Evolutionary conservation across 2,113 vertebrate genomes (phyloP), one percentile per base, ranked within the genome.

Genomic region (Neotoma lepida): DNA sequence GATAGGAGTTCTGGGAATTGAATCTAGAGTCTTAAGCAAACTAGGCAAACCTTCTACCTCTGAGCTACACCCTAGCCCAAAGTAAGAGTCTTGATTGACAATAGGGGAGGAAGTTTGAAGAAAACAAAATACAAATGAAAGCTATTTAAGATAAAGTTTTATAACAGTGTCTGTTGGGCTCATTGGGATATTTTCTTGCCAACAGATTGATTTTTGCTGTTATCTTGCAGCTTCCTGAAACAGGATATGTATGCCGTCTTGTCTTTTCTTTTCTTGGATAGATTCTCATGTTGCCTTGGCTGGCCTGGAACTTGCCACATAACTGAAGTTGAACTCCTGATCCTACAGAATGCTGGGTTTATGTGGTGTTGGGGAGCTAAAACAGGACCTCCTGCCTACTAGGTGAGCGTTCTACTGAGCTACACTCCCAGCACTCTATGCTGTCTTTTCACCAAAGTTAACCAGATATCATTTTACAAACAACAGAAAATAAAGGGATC

Each of bases 181-280:
- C 28, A 12, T 26, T 22, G 44, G 18, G n/a, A 6, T 49, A 93
- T 80, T 93, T 93, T 46, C 73, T 90, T 91, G 71, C 30, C 54
- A 86, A 12, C 1, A 80, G 17, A 49, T 86, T 74, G 61, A 76
- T 58, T 92, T 90, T 90, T 89, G n/a, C 22, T 90, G 54, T 84
- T 90, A 88, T 15, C 28, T 87, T 90, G 77, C 20, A 86, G 41
- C 46, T 93, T 71, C 18, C 8, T 71, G 86, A 93, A 87, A 81
- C 22, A 74, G 30, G 18, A 68, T 24, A 88, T 92, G 7, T 81
- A 81, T 51, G 39, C 9, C 90, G 41, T 86, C 61, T 85, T 74
- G n/a, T 26, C 22, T 64, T 63, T 44, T 15, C 24, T 44, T 85
- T 66, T 17, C 64, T 86, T 86, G 61, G 18, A n/a, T 14, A 49